A percentile compares a stretch with the other conserved stretches of the same genome.
Evolutionary conservation across 2,797 vertebrate genomes (phyloP).

Genomic region (Tragopan temminckii): DNA sequence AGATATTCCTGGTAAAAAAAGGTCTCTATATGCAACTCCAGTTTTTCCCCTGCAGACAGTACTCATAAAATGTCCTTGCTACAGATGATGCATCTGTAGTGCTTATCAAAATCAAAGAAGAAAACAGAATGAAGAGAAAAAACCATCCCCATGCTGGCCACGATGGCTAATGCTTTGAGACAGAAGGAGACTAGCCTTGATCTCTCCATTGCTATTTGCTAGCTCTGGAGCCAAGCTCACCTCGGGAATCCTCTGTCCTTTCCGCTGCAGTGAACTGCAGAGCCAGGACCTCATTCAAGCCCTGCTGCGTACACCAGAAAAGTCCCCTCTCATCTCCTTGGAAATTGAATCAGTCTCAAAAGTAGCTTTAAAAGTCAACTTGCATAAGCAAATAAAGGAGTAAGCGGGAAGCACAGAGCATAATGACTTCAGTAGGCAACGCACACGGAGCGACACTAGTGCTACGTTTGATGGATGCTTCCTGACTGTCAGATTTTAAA

Average conservation of each 20-base stretch:
- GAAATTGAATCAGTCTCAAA: background rate
- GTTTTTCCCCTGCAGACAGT: background rate
- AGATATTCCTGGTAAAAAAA: background rate
- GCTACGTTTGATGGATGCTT: background rate
- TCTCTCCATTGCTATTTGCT: rapidly evolving
- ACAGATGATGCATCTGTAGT: background rate
- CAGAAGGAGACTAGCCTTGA: background rate
- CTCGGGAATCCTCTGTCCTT: rapidly evolving
- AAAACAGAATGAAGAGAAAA: background rate
- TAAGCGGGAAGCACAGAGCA: background rate
- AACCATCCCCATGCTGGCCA: rapidly evolving
- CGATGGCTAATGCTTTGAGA: background rate
- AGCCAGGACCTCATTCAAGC: background rate
- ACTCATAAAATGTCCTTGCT: background rate
- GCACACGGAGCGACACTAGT: rapidly evolving
- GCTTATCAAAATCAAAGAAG: background rate
- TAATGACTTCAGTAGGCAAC: rapidly evolving
- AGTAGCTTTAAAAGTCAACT: background rate
- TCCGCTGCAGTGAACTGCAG: rapidly evolving
- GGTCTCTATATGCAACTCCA: background rate
- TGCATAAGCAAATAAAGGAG: background rate
- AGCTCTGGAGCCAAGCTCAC: rapidly evolving
- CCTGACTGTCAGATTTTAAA: conserved; percentile 47
- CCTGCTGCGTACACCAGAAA: background rate
- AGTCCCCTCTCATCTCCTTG: background rate